Evolutionary conservation across 2,797 vertebrate species (phyloP).

Genomic region (Paramormyrops hopkinsi): DNA sequence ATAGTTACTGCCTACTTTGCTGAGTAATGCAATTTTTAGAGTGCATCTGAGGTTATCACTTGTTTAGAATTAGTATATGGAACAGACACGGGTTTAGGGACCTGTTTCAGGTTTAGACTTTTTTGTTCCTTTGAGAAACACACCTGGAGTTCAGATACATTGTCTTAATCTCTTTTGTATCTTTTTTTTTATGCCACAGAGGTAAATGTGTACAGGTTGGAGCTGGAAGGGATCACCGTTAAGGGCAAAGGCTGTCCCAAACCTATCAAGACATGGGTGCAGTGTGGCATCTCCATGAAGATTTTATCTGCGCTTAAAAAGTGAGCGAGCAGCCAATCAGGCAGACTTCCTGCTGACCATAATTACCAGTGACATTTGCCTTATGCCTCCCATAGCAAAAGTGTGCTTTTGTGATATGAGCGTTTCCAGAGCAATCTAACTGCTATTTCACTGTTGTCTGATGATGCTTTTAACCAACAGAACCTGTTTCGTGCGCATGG

Average conservation of each 20-base stretch:
- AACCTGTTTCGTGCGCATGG: not conserved
- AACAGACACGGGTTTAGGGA: not conserved
- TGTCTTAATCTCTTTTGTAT: not conserved
- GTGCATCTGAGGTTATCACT: not conserved
- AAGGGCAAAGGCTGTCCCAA: constrained; percentile 97
- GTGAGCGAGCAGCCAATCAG: constrained; percentile 56
- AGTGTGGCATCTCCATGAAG: constrained; percentile 98
- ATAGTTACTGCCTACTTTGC: not conserved
- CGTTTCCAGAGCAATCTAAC: not conserved
- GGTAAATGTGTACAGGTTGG: constrained; percentile 77
- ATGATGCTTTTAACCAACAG: not conserved
- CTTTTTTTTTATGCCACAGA: constrained; percentile 54
- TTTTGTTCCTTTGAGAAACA: not conserved
- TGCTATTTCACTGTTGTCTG: not conserved
- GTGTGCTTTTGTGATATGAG: not conserved
- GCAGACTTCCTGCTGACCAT: not conserved
- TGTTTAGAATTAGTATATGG: not conserved
- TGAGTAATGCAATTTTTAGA: not conserved
- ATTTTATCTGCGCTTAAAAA: constrained; percentile 88
- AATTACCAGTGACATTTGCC: not conserved
- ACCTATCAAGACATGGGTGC: constrained; percentile 97
- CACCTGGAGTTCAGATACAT: not conserved
- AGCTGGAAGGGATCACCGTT: constrained; percentile 89
- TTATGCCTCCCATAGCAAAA: not conserved
- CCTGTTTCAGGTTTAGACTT: not conserved